Percentiles rank a stretch among this genome's conserved stretches.
Conservation (phyloP, 2,113 vertebrate species). For the Chionomys nivalis region DNA sequence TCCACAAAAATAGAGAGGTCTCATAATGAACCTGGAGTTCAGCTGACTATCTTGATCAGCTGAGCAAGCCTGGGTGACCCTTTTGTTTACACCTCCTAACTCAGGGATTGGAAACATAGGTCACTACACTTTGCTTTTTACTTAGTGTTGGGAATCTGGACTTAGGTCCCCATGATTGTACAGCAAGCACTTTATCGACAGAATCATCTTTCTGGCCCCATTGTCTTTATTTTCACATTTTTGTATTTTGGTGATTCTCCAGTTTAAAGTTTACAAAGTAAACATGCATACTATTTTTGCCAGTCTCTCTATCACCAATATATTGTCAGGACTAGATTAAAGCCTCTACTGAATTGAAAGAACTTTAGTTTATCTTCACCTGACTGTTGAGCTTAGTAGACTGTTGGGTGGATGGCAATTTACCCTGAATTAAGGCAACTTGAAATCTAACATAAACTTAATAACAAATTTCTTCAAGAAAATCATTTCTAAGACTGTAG, state of each 20-base stretch:
- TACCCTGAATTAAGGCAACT: neutral
- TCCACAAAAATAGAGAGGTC: too few species aligned
- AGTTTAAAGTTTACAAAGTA: neutral
- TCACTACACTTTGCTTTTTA: neutral
- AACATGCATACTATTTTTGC: neutral
- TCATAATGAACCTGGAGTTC: too few species aligned
- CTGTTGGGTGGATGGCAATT: slow-evolving; percentile 18
- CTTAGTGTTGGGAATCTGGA: neutral
- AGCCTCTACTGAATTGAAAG: neutral
- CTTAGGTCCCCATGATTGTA: neutral
- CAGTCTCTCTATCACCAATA: neutral
- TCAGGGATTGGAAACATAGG: neutral
- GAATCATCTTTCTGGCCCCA: neutral
- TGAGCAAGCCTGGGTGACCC: too few species aligned
- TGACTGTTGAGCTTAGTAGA: neutral
- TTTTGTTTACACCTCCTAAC: neutral
- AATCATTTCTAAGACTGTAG: neutral
- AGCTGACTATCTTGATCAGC: neutral
- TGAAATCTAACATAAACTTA: slow-evolving; percentile 57
- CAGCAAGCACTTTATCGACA: neutral
- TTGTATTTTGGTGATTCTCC: neutral
- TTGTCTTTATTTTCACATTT: neutral
- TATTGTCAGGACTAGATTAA: neutral
- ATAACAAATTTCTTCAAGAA: slow-evolving; percentile 12
- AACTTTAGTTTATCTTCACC: slow-evolving; percentile 21